Conservation (phyloP, 2,888 invertebrate genomes). For the Mesodorylaimus sp. region DNA sequence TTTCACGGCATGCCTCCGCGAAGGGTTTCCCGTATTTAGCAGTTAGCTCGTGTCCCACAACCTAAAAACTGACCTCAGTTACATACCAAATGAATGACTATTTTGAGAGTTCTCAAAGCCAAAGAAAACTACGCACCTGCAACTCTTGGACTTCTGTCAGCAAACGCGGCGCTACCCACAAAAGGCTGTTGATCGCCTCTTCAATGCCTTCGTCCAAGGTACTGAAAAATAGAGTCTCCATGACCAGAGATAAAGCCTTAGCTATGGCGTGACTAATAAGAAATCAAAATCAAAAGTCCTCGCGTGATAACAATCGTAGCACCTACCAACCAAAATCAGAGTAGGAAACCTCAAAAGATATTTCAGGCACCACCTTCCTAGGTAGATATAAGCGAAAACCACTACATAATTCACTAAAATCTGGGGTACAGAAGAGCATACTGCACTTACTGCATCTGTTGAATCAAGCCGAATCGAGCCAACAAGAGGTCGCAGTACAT, state of each 20-base stretch:
- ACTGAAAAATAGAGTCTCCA: conserved; percentile 33
- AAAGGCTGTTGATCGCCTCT: conserved; percentile 81
- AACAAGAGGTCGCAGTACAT: conserved; percentile 95
- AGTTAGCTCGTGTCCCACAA: conserved; percentile 68
- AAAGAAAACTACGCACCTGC: conserved; percentile 16
- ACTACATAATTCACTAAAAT: too few relatives aligned
- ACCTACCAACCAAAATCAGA: too few relatives aligned
- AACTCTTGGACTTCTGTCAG: conserved; percentile 37
- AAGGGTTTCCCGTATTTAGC: conserved; percentile 84
- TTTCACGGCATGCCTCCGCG: conserved; percentile 66
- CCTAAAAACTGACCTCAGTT: conserved; percentile 33
- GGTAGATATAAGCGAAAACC: too few relatives aligned
- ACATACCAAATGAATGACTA: background rate
- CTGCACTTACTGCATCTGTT: conserved; percentile 85
- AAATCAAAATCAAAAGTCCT: too few relatives aligned
- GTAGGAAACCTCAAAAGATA: too few relatives aligned
- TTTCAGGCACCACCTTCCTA: too few relatives aligned
- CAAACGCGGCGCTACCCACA: conserved; percentile 89
- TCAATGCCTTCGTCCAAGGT: conserved; percentile 76
- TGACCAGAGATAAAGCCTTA: background rate
- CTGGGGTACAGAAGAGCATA: too few relatives aligned
- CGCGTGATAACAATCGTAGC: too few relatives aligned
- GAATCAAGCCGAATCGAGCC: conserved; percentile 84
- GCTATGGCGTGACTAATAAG: too few relatives aligned
- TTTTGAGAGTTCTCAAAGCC: conserved; percentile 1